phyloP scores from a whole-genome alignment of 2,113 vertebrate genomes.

The Hyperopisus bebe region DNA sequence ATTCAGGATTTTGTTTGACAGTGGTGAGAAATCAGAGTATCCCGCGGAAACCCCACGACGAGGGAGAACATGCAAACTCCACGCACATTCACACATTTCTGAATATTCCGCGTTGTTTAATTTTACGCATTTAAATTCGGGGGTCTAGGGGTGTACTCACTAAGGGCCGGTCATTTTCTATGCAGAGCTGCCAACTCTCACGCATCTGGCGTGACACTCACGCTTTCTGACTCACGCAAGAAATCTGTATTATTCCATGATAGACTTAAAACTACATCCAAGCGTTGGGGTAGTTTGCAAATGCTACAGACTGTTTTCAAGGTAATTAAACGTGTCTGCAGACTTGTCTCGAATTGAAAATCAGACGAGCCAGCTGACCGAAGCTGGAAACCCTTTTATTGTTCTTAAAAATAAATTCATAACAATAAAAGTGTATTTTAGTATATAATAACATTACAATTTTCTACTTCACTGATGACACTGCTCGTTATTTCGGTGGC shows the following conservation, averaged over 20 bases:
- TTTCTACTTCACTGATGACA: background rate
- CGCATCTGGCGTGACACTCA: too few species aligned
- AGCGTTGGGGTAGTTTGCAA: too few species aligned
- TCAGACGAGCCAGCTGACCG: too few species aligned
- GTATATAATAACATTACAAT: background rate
- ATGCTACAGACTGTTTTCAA: too few species aligned
- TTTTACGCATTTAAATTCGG: background rate
- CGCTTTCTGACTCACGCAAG: too few species aligned
- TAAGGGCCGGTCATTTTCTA: background rate
- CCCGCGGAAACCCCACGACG: background rate
- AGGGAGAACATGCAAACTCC: background rate
- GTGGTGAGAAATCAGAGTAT: background rate
- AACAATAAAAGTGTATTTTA: background rate
- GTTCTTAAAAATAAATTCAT: too few species aligned
- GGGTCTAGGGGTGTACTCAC: background rate
- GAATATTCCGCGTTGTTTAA: background rate
- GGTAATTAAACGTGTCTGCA: too few species aligned
- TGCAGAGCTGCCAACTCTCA: too few species aligned
- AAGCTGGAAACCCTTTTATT: too few species aligned
- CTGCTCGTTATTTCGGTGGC: background rate
- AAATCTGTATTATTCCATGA: too few species aligned
- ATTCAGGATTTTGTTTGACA: background rate
- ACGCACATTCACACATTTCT: background rate
- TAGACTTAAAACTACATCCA: too few species aligned
- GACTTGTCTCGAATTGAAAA: too few species aligned